Evolutionary conservation across 37 sponge, comb jelly and placozoan genomes (phyloP), one percentile per base, ranked within the genome.

Genomic region (Cladorhizidae sp.): DNA sequence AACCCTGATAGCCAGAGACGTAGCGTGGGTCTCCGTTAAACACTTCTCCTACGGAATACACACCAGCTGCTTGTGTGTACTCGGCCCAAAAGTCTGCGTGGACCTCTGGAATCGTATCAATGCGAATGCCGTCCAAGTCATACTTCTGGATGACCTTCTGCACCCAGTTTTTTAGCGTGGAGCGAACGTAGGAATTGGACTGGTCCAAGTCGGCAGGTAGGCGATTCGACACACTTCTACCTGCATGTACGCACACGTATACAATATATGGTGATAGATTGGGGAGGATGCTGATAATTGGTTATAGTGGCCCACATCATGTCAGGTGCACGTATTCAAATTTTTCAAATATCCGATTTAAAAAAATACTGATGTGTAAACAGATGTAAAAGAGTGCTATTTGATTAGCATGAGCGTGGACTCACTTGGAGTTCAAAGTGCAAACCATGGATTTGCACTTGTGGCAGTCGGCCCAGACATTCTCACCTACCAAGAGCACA

Each of bases 141-240:
- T 90, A 93, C 14, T 61, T 83, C n/a, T 55, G 51, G 15, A 93
- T 73, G 22, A 71, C 72, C 36, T 36, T 54, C 28, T 63, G 25
- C 21, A 93, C 54, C 94, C 94, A 93, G 1, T 51, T 41, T 35
- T 33, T 82, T 39, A 93, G 85, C 20, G 90, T 90, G 31, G 58
- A 55, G n/a, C 67, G 38, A 29, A 93, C 94, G 73, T 82, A 89
- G 41, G 57, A 37, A 67, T 93, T 93, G 42, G 83, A 78, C 57
- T 93, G 94, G 57, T 93, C 80, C 18, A 93, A 65, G 58, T 93
- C 94, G 94, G 94, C 23, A 93, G 76, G 78, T 87, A 84, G 26
- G 90, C 87, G 15, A 93, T 63, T 1, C 94, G 71, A 55, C 94
- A 93, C 40, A 84, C 76, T 76, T 93, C 94, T 28, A 93, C 94